Evolutionary conservation across 2,113 vertebrate species (phyloP).

Genomic region (Dicerorhinus sumatrensis): DNA sequence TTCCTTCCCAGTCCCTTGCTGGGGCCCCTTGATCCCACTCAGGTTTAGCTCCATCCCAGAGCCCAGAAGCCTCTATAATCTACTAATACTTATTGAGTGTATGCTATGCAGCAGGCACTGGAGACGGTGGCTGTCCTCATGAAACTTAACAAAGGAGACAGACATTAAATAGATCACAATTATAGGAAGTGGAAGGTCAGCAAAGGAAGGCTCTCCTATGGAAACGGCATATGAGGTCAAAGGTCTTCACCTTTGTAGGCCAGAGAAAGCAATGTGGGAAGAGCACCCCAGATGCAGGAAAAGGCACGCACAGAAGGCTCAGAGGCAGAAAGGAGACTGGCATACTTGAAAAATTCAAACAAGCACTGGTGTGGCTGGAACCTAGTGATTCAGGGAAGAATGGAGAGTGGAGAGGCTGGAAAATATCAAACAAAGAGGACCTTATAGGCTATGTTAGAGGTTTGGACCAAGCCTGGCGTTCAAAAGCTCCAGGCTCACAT

Average conservation of each 20-base stretch:
- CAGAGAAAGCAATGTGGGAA: background rate
- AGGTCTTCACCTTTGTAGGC: background rate
- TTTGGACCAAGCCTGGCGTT: background rate
- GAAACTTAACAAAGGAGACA: background rate
- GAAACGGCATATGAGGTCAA: background rate
- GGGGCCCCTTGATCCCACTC: background rate
- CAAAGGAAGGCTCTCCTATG: background rate
- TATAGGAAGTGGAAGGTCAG: background rate
- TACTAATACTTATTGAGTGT: background rate
- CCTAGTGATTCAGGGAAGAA: background rate
- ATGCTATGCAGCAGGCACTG: background rate
- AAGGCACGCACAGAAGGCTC: background rate
- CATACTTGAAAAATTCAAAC: background rate
- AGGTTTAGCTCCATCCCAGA: background rate
- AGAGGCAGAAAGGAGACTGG: background rate
- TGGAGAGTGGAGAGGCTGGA: background rate
- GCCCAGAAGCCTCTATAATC: background rate
- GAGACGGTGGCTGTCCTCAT: background rate
- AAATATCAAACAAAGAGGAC: background rate
- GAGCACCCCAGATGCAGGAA: background rate
- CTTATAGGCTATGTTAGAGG: background rate
- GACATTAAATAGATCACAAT: background rate
- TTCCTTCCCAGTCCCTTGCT: background rate
- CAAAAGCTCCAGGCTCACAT: background rate
- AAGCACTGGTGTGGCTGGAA: background rate